These are phyloP conservation scores for Sebastes nivosus DNA, from an alignment of 2,797 vertebrate species.

Conservation along the genomic window DNA sequence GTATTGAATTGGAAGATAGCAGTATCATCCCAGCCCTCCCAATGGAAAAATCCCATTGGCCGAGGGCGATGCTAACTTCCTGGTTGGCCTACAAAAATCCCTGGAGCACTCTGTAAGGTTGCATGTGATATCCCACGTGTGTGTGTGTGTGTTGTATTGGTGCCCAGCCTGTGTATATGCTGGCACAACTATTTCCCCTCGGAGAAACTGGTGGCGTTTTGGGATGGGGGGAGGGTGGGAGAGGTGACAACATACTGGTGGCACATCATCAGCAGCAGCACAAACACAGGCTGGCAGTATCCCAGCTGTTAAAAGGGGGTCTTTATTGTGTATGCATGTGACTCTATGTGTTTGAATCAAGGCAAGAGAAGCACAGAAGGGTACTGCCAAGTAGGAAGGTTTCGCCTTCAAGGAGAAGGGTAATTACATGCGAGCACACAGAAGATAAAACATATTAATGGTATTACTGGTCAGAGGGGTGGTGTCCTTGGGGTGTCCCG, in stretches of 20 bases:
- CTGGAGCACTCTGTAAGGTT: neutral
- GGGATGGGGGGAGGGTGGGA: neutral
- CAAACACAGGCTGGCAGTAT: slow-evolving; percentile 67
- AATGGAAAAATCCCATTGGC: no score
- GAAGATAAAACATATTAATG: slow-evolving; percentile 72
- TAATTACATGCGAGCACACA: slow-evolving; percentile 68
- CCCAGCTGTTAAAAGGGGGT: slow-evolving; percentile 66
- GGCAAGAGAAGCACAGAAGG: slow-evolving; percentile 35
- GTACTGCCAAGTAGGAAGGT: slow-evolving; percentile 54
- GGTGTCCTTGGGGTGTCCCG: slow-evolving; percentile 56
- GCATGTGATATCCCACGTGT: slow-evolving; percentile 16
- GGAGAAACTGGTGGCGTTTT: slow-evolving; percentile 14
- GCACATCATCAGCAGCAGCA: slow-evolving; percentile 72
- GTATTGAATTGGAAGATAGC: no score
- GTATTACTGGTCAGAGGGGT: slow-evolving; percentile 65
- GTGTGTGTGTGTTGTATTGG: neutral
- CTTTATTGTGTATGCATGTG: slow-evolving; percentile 52
- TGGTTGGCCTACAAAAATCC: no score
- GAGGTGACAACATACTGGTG: slow-evolving; percentile 48
- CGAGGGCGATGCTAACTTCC: no score
- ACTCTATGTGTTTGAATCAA: slow-evolving; percentile 53
- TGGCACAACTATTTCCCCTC: slow-evolving; percentile 51
- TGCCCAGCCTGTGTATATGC: slow-evolving; percentile 25
- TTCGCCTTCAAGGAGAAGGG: slow-evolving; percentile 55
- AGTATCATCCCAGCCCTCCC: no score